Base-by-base conservation (phyloP, 2,888 invertebrate genomes). In the Caradrina kadenii region DNA sequence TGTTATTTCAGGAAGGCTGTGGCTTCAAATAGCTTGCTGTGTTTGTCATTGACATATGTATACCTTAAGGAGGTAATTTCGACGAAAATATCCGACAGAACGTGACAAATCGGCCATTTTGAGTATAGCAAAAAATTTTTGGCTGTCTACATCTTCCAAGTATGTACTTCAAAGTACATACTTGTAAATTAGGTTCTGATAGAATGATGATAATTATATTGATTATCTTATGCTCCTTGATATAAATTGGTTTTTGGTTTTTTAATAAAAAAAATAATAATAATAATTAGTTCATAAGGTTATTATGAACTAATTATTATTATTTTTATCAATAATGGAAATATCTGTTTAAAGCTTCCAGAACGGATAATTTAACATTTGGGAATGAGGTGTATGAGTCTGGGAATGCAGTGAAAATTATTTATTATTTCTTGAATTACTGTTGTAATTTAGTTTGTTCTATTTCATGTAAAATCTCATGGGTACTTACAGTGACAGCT, bases 251-350 rank as follows among this genome's bases (percentile, higher is more conserved):
- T n/a, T n/a, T n/a, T n/a, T n/a, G n/a, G n/a, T n/a, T n/a, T n/a
- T n/a, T n/a, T n/a, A n/a, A n/a, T n/a, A n/a, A n/a, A n/a, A n/a
- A n/a, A n/a, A n/a, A 17, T 19, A 50, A 60, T 63, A 39, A 73
- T 67, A n/a, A n/a, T 52, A 60, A 59, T 6, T 50, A 52, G 22
- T 50, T 50, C 54, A 42, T 63, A 60, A 63, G 66, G 63, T 72
- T 53, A 48, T n/a, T n/a, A n/a, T n/a, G n/a, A n/a, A n/a, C n/a
- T n/a, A n/a, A n/a, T n/a, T n/a, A n/a, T n/a, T n/a, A n/a, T n/a
- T n/a, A n/a, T n/a, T n/a, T n/a, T n/a, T 49, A 22, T 6, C n/a
- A 15, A n/a, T 17, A 17, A n/a, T 53, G 53, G 6, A 22, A 22
- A 21, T 55, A 19, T 59, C 42, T 71, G 21, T 54, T 58, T 49